phyloP scores from a whole-genome alignment of 2,113 vertebrate genomes.

The Scartelaos histophorus region DNA sequence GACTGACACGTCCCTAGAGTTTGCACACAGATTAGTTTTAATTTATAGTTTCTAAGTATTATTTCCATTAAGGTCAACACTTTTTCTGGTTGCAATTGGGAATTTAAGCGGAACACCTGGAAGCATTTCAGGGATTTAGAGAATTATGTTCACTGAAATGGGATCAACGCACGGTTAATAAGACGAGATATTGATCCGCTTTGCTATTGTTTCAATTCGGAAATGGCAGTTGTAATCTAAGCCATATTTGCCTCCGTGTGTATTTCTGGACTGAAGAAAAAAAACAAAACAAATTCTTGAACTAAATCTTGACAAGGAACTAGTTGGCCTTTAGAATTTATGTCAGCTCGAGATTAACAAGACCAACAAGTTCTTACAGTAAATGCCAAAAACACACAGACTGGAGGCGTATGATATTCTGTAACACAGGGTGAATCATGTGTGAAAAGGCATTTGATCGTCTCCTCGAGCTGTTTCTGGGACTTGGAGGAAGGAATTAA shows the following conservation, averaged over 20 bases:
- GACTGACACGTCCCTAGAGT: conserved; percentile 61
- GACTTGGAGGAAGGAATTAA: conserved; percentile 75
- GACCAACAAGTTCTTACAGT: conserved; percentile 28
- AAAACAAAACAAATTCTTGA: conserved; percentile 11
- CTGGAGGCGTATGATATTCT: conserved; percentile 20
- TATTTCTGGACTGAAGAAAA: conserved; percentile 8
- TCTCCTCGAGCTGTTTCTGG: conserved; percentile 18
- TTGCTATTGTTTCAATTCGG: conserved; percentile 37
- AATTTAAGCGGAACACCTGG: conserved; percentile 55
- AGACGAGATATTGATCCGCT: conserved; percentile 8
- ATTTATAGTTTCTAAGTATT: conserved; percentile 67
- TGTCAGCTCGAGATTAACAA: conserved; percentile 14
- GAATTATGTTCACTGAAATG: conserved; percentile 36
- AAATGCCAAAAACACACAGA: conserved; percentile 15
- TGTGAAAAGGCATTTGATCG: conserved; percentile 18
- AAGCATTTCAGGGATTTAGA: conserved; percentile 47
- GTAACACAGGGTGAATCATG: conserved; percentile 30
- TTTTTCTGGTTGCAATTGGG: conserved; percentile 45
- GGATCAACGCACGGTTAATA: conserved; percentile 56
- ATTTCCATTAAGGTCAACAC: conserved; percentile 60
- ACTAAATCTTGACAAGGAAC: conserved; percentile 10
- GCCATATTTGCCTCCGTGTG: conserved; percentile 33
- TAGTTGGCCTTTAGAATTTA: conserved; percentile 11
- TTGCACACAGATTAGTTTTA: conserved; percentile 60
- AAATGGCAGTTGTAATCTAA: conserved; percentile 39